phyloP scores from a whole-genome alignment of 2,113 vertebrate genomes.

The Haemorhous mexicanus region DNA sequence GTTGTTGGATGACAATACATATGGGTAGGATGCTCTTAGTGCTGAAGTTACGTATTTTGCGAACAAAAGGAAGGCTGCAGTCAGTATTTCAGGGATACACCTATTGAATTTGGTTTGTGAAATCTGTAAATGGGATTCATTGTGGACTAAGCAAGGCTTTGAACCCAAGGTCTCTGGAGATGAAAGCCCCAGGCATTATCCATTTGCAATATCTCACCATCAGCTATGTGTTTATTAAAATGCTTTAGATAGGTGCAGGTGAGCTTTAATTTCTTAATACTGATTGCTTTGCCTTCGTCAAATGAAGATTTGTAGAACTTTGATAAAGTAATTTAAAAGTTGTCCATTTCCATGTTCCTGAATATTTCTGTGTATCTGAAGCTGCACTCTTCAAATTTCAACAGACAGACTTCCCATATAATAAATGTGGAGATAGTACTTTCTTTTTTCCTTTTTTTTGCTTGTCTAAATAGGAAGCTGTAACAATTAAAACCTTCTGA shows the following conservation, averaged over 20 bases:
- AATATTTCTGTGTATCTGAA: neutral
- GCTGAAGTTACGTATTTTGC: neutral
- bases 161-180: neutral
- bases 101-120: neutral
- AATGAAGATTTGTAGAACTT: neutral
- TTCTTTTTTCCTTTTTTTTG: neutral
- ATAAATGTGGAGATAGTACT: neutral
- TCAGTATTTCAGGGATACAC: neutral
- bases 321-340: neutral
- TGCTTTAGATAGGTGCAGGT: neutral
- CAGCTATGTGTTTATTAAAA: conserved; percentile 18
- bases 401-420: neutral
- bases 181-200: neutral
- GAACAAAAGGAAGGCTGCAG: neutral
- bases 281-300: neutral
- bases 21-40: neutral
- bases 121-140: neutral
- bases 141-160: conserved; percentile 1
- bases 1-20: neutral
- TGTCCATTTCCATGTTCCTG: neutral
- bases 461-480: neutral
- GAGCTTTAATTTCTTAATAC: conserved; percentile 2
- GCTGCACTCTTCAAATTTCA: neutral
- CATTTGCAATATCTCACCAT: neutral
- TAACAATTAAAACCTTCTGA: neutral